Evolutionary conservation across 2,888 invertebrate genomes (phyloP), one percentile per base, ranked within the genome.

Genomic region (Chrysodeixis includens): DNA sequence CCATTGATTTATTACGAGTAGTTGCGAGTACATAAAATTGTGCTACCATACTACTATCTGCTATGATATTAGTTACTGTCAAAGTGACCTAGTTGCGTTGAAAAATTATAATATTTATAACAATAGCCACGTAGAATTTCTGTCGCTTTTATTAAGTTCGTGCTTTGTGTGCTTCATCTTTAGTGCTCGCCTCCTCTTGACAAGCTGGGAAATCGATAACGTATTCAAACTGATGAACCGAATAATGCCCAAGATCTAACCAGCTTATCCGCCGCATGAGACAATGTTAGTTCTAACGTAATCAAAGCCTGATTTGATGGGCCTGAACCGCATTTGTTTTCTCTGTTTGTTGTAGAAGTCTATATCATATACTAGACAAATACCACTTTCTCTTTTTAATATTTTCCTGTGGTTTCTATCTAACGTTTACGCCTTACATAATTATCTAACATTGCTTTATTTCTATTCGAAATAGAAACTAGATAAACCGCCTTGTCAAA

Each of bases 131-230:
- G 40, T 40, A 40, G n/a, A 40, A 40, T 40, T 40, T 40, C 40
- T n/a, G 40, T n/a, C 40, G 40, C 35, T 40, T 40, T 40, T 40
- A 40, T 40, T 40, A 40, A 40, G 40, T 40, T 40, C 40, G 40
- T 40, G 40, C 40, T 40, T 40, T 40, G 40, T 40, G 40, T 40
- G 14, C 40, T 40, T 40, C 40, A n/a, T 40, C 40, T 35, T 12
- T 35, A n/a, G 40, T 40, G n/a, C n/a, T n/a, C 5, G 40, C 14
- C n/a, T 9, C 3, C 35, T n/a, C 40, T 40, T 40, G n/a, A n/a
- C 40, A 40, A 40, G 40, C n/a, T 40, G 40, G 40, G 14, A 40
- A 40, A 40, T 40, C 40, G n/a, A 40, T 40, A 40, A 40, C 40
- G 40, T 35, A n/a, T 40, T 40, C n/a, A n/a, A 40, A 40, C n/a